phyloP scores from a whole-genome alignment of 2,888 invertebrate species.

The Cheilosia variabilis region DNA sequence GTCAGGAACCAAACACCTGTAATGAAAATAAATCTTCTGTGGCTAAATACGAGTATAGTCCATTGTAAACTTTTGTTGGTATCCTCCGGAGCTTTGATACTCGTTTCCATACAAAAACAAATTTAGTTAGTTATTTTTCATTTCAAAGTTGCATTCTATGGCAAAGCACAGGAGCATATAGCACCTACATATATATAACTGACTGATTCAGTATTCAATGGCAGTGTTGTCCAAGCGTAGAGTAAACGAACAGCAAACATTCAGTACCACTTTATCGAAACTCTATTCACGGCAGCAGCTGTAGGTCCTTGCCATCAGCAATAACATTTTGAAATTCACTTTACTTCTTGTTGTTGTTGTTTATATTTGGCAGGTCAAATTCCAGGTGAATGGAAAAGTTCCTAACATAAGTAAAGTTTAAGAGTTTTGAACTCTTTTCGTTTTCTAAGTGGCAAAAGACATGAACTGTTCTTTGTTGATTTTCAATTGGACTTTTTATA shows the following conservation, averaged over 20 bases:
- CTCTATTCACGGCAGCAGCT: background rate
- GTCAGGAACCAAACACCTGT: no score
- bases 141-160: slow-evolving; percentile 5
- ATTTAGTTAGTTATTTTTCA: slow-evolving; percentile 12
- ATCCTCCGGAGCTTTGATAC: slow-evolving; percentile 2
- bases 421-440: slow-evolving; percentile 18
- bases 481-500: background rate
- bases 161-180: no score
- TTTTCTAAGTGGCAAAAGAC: slow-evolving; percentile 8
- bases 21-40: no score
- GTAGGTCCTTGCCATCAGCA: background rate
- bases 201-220: slow-evolving; percentile 27
- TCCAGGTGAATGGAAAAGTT: slow-evolving; percentile 11
- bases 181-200: background rate
- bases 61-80: background rate
- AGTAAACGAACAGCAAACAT: slow-evolving; percentile 13
- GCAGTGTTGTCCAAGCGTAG: slow-evolving; percentile 3
- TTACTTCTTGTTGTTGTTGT: slow-evolving; percentile 13
- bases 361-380: background rate
- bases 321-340: slow-evolving; percentile 27
- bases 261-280: background rate
- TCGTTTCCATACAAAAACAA: background rate
- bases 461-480: background rate
- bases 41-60: background rate
- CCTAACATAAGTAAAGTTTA: slow-evolving; percentile 11